Percentiles rank a stretch among this genome's conserved stretches.
These are phyloP conservation scores for Nycticryphes semicollaris DNA, from an alignment of 2,113 vertebrate species.

Conservation along the genomic window DNA sequence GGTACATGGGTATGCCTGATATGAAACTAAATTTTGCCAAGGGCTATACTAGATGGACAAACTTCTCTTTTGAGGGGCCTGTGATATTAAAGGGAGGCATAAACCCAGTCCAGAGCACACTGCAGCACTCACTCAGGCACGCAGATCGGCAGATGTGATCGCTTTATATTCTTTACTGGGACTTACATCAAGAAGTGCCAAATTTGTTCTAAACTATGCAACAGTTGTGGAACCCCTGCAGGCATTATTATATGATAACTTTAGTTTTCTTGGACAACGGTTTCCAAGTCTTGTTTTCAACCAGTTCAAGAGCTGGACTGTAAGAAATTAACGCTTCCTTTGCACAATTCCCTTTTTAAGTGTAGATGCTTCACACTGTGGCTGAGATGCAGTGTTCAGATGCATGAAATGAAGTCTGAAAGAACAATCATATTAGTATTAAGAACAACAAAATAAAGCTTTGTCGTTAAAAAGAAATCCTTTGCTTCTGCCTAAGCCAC, in stretches of 20 bases:
- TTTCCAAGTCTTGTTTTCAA: slow-evolving; percentile 34
- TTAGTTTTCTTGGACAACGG: slow-evolving; percentile 6
- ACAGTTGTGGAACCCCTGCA: slow-evolving; percentile 38
- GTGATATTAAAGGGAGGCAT: slow-evolving; percentile 20
- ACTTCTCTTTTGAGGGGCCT: not conserved
- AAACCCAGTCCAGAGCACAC: not conserved
- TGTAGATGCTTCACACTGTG: not conserved
- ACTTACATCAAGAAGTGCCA: slow-evolving; percentile 41
- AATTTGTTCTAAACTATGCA: slow-evolving; percentile 51
- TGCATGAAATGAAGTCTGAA: not conserved
- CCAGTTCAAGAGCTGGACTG: slow-evolving; percentile 1
- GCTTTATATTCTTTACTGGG: slow-evolving; percentile 20
- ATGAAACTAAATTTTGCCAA: not conserved
- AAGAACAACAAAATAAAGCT: not conserved
- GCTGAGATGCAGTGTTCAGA: not conserved
- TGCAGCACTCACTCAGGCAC: not conserved
- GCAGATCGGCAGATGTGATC: slow-evolving; percentile 29
- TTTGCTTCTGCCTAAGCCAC: not conserved
- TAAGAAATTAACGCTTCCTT: slow-evolving; percentile 34
- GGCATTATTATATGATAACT: slow-evolving; percentile 48
- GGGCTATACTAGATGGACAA: not conserved
- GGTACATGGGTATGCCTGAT: not conserved
- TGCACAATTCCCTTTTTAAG: not conserved
- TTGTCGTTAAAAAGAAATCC: not conserved
- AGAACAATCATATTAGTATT: not conserved